These are phyloP conservation scores for Cyanocitta stelleri DNA, from an alignment of 2,113 vertebrate species.

Conservation along the genomic window DNA sequence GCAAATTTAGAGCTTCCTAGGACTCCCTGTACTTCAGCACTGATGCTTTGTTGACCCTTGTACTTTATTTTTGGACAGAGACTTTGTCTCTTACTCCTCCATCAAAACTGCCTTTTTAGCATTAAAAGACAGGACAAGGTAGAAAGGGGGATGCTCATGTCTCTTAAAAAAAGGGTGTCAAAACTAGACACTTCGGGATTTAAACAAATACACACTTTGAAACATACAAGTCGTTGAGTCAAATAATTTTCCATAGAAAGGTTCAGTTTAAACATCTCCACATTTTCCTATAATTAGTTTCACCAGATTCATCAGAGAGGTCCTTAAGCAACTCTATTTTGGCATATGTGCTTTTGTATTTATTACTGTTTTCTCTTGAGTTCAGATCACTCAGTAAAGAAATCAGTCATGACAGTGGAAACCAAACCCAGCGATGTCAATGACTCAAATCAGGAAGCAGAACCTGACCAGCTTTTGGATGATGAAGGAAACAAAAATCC, in stretches of 20 bases:
- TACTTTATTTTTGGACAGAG: background rate
- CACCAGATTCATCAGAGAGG: background rate
- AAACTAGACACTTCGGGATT: background rate
- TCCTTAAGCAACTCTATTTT: background rate
- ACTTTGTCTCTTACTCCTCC: background rate
- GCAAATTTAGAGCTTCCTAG: background rate
- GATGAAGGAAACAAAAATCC: background rate
- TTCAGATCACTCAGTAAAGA: conserved; percentile 7
- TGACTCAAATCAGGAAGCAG: background rate
- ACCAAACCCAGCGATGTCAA: background rate
- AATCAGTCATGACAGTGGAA: background rate
- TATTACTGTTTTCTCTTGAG: background rate
- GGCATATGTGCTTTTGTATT: background rate
- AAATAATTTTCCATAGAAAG: background rate
- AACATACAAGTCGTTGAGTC: background rate
- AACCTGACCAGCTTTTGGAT: background rate
- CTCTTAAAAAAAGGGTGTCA: background rate
- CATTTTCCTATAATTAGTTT: background rate
- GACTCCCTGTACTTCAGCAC: background rate
- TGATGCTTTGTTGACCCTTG: background rate
- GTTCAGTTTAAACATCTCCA: background rate
- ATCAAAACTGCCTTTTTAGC: background rate
- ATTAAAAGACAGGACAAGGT: background rate
- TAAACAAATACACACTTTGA: background rate
- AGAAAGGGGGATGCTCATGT: background rate